phyloP scores from a whole-genome alignment of 2,797 vertebrate species.

The Cossypha niveicapilla region DNA sequence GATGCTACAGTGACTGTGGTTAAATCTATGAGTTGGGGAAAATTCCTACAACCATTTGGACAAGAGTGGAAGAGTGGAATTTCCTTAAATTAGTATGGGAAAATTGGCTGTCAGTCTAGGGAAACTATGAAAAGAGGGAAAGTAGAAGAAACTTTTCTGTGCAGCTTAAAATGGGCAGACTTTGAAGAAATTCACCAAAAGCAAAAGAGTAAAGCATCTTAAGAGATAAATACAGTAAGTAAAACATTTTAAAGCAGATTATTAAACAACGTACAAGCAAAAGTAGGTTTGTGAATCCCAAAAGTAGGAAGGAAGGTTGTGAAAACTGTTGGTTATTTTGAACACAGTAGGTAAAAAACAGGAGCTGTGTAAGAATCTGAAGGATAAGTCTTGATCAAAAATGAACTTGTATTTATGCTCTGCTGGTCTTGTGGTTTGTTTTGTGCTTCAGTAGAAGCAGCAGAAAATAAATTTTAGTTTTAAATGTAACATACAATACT shows the following conservation, averaged over 20 bases:
- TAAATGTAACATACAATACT: neutral
- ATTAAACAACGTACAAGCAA: neutral
- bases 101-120: neutral
- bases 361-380: neutral
- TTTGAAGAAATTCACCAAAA: neutral
- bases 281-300: neutral
- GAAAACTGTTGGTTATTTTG: neutral
- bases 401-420: neutral
- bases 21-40: neutral
- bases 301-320: neutral
- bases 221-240: neutral
- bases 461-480: neutral
- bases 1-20: neutral
- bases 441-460: neutral
- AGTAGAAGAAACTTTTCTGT: neutral
- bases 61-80: neutral
- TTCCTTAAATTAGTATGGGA: neutral
- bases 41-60: neutral
- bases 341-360: neutral
- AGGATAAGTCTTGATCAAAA: neutral
- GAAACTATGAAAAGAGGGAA: neutral
- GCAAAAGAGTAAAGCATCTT: neutral
- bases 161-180: neutral
- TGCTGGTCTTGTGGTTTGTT: neutral
- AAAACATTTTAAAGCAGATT: neutral